Evolutionary conservation across 2,113 vertebrate species (phyloP).

Genomic region (Pithys albifrons): DNA sequence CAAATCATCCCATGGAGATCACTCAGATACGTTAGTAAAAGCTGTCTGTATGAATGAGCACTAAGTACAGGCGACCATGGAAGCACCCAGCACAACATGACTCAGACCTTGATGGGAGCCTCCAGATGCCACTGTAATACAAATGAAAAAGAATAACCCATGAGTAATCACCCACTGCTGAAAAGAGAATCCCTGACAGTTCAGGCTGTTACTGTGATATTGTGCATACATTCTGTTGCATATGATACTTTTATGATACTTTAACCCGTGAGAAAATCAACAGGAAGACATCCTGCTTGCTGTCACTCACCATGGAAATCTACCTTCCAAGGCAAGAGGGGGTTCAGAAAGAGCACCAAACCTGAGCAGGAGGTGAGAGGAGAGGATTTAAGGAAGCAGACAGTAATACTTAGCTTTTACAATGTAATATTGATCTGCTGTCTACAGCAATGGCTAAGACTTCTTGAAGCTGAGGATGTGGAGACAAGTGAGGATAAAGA

Average conservation of each 20-base stretch:
- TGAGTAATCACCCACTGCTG: constrained; percentile 34
- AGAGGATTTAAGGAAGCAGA: neutral
- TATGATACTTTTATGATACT: neutral
- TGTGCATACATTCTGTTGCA: neutral
- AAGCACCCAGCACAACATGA: neutral
- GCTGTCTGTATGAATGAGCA: neutral
- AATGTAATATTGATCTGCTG: neutral
- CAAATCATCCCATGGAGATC: neutral
- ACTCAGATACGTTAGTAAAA: neutral
- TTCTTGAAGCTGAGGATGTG: neutral
- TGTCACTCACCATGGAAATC: neutral
- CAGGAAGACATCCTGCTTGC: neutral
- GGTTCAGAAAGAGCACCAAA: neutral
- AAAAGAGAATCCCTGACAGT: neutral
- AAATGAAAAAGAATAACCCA: constrained; percentile 36
- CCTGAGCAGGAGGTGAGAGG: neutral
- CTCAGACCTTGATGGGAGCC: neutral
- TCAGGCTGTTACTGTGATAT: neutral
- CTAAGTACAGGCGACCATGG: neutral
- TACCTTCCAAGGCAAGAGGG: neutral
- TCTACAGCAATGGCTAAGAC: neutral
- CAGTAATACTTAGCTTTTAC: neutral
- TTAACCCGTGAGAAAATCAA: neutral
- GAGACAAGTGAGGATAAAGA: neutral
- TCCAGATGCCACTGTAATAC: constrained; percentile 21